Evolutionary conservation across 2,113 vertebrate genomes (phyloP), one percentile per base, ranked within the genome.

Genomic region (Bos javanicus): DNA sequence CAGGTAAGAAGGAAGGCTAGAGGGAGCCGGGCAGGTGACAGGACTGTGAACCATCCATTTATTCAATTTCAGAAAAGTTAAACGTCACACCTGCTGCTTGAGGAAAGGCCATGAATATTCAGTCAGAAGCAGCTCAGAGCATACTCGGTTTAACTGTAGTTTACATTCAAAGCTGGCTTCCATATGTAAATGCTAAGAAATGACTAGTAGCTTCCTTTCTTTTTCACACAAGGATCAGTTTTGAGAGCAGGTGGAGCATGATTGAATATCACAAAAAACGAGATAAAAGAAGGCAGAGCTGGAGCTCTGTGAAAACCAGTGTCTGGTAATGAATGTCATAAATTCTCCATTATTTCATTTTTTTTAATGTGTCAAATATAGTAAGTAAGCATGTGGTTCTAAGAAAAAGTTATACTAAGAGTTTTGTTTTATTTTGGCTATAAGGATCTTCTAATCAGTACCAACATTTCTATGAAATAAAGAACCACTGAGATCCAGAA

Each of bases 141-240:
- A 7, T 0, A 1, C 25, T 43, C 2, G 1, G 7, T 9, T 13
- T 54, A 39, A 2, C n/a, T 36, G 23, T 2, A 28, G 17, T 14
- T 60, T 23, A 25, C 62, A 46, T 16, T 62, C 14, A 48, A 62
- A 76, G 43, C 14, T 87, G 71, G 10, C n/a, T 21, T 95, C 36
- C 0, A 23, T 11, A 54, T 87, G 54, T 1, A 60, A 71, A 36
- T 43, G 52, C 8, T 57, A 14, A 23, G 33, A 88, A 36, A 78
- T 39, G 28, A 48, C 26, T 16, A 60, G 8, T 26, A 5, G 16
- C 62, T 14, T 30, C 54, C 11, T 95, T 94, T 82, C 52, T 71
- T 91, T 84, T 46, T 59, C 60, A 97, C 21, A 57, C 78, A 52
- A 23, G 11, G 17, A n/a, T 26, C 14, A 48, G 13, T 56, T 46